Evolutionary conservation across 2,888 invertebrate species (phyloP).

Genomic region (Hipparchia sbordonii): DNA sequence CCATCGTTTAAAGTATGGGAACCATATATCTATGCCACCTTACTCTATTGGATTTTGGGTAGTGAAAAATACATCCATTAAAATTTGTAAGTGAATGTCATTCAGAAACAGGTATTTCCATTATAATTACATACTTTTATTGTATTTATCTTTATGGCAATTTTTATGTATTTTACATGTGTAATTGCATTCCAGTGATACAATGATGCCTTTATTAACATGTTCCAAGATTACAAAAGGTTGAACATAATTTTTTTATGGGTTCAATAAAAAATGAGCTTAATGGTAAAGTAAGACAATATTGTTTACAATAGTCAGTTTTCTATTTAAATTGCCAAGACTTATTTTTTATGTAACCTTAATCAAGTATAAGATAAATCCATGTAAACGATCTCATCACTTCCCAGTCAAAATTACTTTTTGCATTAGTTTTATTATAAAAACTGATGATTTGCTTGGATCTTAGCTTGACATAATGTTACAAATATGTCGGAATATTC

Average conservation of each 20-base stretch:
- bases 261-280: not conserved
- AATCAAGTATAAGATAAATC: not conserved
- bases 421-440: too few relatives aligned
- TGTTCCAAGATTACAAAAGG: not conserved
- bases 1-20: slow-evolving; percentile 65
- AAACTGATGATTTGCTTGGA: not conserved
- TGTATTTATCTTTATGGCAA: not conserved
- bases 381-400: not conserved
- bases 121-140: not conserved
- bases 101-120: not conserved
- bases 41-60: slow-evolving; percentile 87
- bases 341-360: not conserved
- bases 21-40: slow-evolving; percentile 82
- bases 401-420: not conserved
- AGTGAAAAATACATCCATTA: slow-evolving; percentile 75
- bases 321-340: not conserved
- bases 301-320: not conserved
- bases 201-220: slow-evolving; percentile 20
- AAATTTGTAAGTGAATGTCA: slow-evolving; percentile 53
- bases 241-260: not conserved
- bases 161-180: slow-evolving; percentile 6
- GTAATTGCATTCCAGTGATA: slow-evolving; percentile 38
- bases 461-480: not conserved
- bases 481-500: not conserved
- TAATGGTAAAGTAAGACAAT: not conserved